Evolutionary conservation across 1,140 invertebrate species (phyloP).

Genomic region (Seison nebaliae): DNA sequence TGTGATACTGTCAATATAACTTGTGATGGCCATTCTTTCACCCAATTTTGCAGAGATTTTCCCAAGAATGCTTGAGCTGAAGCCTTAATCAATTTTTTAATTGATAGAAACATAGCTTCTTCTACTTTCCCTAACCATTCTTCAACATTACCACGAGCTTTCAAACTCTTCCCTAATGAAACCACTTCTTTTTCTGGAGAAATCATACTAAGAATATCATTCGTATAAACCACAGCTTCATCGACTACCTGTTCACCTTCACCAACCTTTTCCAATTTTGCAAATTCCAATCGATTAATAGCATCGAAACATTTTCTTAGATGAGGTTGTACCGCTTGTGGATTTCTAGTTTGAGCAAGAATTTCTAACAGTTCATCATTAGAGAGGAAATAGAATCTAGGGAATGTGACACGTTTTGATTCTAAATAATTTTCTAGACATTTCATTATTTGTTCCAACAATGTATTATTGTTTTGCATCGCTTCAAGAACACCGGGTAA

Average conservation of each 20-base stretch:
- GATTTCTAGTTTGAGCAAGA: conserved; percentile 42
- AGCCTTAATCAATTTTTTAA: conserved; percentile 26
- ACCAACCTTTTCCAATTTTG: conserved; percentile 17
- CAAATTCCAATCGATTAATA: conserved; percentile 41
- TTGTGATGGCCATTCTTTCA: conserved; percentile 35
- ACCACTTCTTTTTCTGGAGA: conserved; percentile 12
- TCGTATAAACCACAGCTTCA: not conserved
- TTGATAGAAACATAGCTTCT: conserved; percentile 37
- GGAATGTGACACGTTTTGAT: conserved; percentile 28
- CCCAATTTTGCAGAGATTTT: conserved; percentile 36
- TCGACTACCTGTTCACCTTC: too few relatives aligned
- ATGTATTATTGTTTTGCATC: conserved; percentile 28
- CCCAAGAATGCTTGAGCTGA: conserved; percentile 38
- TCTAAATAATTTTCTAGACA: conserved; percentile 29
- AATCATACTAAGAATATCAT: conserved; percentile 11
- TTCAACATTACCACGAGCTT: conserved; percentile 12
- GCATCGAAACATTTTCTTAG: conserved; percentile 64
- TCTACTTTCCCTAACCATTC: conserved; percentile 27
- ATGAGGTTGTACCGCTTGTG: conserved; percentile 57
- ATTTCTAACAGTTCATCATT: conserved; percentile 30
- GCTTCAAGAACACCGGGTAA: conserved; percentile 25
- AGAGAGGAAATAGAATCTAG: conserved; percentile 29
- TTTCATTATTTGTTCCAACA: conserved; percentile 29
- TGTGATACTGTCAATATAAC: conserved; percentile 51
- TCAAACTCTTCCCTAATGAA: not conserved